These are phyloP conservation scores for Drosophila athabasca DNA, from an alignment of 1,140 invertebrate species.

Conservation along the genomic window DNA sequence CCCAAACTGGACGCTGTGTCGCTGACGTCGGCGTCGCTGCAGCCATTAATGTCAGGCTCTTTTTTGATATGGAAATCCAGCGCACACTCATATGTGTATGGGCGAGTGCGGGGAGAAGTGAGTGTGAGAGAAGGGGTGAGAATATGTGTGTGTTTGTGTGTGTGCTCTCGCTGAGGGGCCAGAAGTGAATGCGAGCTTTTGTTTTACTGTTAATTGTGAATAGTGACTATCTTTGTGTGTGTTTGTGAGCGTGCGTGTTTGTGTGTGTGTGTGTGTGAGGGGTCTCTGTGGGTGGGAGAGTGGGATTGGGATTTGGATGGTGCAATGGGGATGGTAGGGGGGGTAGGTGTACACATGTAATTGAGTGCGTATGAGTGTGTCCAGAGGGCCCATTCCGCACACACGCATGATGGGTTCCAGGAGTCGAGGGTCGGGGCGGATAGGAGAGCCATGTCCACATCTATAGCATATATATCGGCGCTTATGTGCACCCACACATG, in stretches of 20 bases:
- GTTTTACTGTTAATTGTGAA: slow-evolving; percentile 56
- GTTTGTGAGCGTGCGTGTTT: too few relatives aligned
- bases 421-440: background rate
- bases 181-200: slow-evolving; percentile 61
- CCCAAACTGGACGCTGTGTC: slow-evolving; percentile 38
- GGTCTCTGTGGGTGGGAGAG: too few relatives aligned
- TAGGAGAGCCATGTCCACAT: slow-evolving; percentile 22
- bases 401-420: background rate
- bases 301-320: background rate
- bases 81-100: slow-evolving; percentile 43
- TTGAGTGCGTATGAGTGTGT: slow-evolving; percentile 40
- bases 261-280: too few relatives aligned
- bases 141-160: slow-evolving; percentile 15
- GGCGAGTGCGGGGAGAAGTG: background rate
- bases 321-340: slow-evolving; percentile 20
- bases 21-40: slow-evolving; percentile 43
- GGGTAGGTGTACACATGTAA: slow-evolving; percentile 33
- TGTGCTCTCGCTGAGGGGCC: slow-evolving; percentile 13
- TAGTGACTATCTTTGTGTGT: too few relatives aligned
- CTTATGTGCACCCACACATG: slow-evolving; percentile 49
- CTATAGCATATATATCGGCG: slow-evolving; percentile 67
- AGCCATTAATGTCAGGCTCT: slow-evolving; percentile 67
- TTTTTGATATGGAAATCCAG: slow-evolving; percentile 47
- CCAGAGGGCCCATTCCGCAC: slow-evolving; percentile 33
- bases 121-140: background rate